Evolutionary conservation across 2,888 invertebrate genomes (phyloP), one percentile per base, ranked within the genome.

Genomic region (Cephus pulcher): DNA sequence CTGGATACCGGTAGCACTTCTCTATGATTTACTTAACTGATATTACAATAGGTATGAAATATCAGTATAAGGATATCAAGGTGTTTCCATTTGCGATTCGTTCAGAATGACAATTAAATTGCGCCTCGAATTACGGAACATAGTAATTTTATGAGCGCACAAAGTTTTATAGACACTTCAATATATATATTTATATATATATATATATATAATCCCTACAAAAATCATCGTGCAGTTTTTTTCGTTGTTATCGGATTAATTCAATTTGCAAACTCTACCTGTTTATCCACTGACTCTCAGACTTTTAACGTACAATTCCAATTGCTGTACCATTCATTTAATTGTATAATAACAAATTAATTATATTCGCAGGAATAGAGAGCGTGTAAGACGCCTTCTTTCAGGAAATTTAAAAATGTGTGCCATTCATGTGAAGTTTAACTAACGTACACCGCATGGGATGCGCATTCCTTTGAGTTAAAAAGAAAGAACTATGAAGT

Each of bases 21-120:
- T 78, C 79, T 78, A 71, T 80, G 81, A 82, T 86, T 84, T 86
- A 86, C 85, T 87, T 87, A 85, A 84, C 84, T 83, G 81, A 84
- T 85, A 86, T 76, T 69, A 32, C 12, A 75, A 82, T 85, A 85
- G 77, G 71, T 71, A 71, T 71, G 71, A 0, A 71, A 71, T 71
- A 30, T 71, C 71, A 34, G 71, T 71, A 23, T 23, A 32, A 33
- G 32, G 71, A 34, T 71, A 71, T 71, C 33, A 71, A 12, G 71
- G 71, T 71, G 71, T 71, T 71, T 32, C 30, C 32, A 71, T 34
- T 56, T 56, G 23, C 23, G 56, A 56, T 56, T 23, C 56, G 9
- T 56, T 56, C 56, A 23, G 56, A 23, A 23, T 23, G 23, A 56
- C 56, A 56, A 40, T 74, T 35, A 37, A n/a, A 32, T 40, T 37